Base-by-base conservation (phyloP, 1,140 invertebrate genomes). In the Anoplolepis gracilipes region DNA sequence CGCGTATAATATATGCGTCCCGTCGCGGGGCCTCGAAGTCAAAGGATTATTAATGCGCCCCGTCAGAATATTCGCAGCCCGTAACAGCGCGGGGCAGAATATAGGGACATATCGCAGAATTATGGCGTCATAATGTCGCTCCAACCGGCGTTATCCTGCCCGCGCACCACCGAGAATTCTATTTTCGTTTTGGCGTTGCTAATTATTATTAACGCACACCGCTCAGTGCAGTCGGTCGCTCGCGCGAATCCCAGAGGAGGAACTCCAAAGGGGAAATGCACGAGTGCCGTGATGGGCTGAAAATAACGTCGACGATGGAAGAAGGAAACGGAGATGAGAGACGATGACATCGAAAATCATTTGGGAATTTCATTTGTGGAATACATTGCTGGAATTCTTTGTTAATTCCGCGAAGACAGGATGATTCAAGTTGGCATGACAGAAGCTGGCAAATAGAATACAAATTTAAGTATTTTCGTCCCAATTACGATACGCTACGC, bases 201-300 rank as follows among this genome's bases (percentile, higher is more conserved):
- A 92, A 92, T 92, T 92, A 92, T 91, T 91, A 91, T 87, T 86
- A 88, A 91, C 88, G 85, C 78, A 86, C 33, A 87, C 39, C 10
- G 87, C 69, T 76, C 89, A 88, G 85, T n/a, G n/a, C n/a, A n/a
- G n/a, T 85, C 81, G 55, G 65, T 79, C 79, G 79, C 76, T 33
- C 28, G 36, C 49, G 22, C 64, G 59, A 73, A 81, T 6, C n/a
- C 67, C 39, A 49, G 33, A 22, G 19, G 33, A 36, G 73, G 25
- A 76, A 72, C 28, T 67, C 55, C 36, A 10, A 19, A 36, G 59
- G 53, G 39, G 61, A 67, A 67, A 33, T 78, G 85, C 78, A 67
- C 90, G 55, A 64, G 36, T 57, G 67, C 64, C 76, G 76, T 53
- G 57, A 75, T 53, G 49, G 85, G 25, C 49, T 67, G 67, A 75